Evolutionary conservation across 2,797 vertebrate genomes (phyloP).

Genomic region (Ctenopoma multispine): DNA sequence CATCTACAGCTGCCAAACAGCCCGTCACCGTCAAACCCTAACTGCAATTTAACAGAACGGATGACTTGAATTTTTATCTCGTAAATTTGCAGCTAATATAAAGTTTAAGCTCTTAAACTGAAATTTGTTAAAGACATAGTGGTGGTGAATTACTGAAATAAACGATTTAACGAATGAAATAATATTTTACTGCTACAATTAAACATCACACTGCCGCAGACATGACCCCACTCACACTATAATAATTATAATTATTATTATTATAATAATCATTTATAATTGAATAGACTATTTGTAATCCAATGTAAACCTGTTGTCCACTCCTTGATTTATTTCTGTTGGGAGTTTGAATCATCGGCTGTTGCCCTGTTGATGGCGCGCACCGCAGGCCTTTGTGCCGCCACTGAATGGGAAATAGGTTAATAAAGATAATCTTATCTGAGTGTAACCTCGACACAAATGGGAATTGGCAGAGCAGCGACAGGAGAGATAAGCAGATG

Average conservation of each 20-base stretch:
- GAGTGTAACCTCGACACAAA: constrained; percentile 49
- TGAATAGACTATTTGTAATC: neutral
- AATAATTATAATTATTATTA: too few relatives aligned
- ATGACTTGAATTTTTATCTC: constrained; percentile 49
- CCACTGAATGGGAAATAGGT: constrained; percentile 34
- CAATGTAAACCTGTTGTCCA: constrained; percentile 47
- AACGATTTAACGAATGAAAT: constrained; percentile 4
- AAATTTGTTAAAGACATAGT: constrained; percentile 44
- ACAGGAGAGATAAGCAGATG: constrained; percentile 60
- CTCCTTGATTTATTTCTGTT: constrained; percentile 7
- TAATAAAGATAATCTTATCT: constrained; percentile 73
- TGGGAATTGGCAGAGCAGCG: constrained; percentile 47
- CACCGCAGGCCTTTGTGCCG: constrained; percentile 36
- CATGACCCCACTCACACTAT: neutral
- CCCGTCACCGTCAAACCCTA: constrained; percentile 46
- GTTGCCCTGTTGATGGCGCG: constrained; percentile 41
- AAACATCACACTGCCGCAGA: neutral
- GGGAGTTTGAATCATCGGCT: constrained; percentile 30
- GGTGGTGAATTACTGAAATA: constrained; percentile 20
- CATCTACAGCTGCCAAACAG: constrained; percentile 64
- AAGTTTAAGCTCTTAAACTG: constrained; percentile 63
- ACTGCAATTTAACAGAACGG: constrained; percentile 64
- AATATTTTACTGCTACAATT: neutral
- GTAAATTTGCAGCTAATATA: constrained; percentile 58
- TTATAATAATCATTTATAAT: too few relatives aligned